Percentiles rank a stretch among this genome's conserved stretches.
Conservation (phyloP, 2,888 invertebrate species). For the Drosophila koepferae region DNA sequence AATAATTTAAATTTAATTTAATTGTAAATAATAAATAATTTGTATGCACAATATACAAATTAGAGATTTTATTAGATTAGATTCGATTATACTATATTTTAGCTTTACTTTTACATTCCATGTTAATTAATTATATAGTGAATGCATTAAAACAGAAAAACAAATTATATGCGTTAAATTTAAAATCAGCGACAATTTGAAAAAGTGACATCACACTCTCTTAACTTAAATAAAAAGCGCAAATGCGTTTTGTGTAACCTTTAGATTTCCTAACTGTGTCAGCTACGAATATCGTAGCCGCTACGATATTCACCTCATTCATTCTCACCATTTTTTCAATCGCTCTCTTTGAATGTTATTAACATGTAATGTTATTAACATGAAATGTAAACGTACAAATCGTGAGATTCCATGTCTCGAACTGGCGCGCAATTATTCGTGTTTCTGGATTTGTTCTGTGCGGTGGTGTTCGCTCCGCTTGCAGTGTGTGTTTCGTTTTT, state of each 20-base stretch:
- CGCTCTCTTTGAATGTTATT: not conserved
- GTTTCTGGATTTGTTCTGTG: not conserved
- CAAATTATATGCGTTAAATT: not conserved
- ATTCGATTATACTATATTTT: too few species aligned
- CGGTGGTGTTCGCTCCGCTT: slow-evolving; percentile 1
- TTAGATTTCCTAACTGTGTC: not conserved
- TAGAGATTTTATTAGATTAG: too few species aligned
- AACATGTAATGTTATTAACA: not conserved
- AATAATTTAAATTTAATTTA: too few species aligned
- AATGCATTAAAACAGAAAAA: not conserved
- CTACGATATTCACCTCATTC: not conserved
- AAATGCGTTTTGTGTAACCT: not conserved
- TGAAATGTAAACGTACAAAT: too few species aligned
- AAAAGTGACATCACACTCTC: not conserved
- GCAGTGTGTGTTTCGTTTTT: not conserved
- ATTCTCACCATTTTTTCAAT: not conserved
- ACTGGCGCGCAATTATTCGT: not conserved
- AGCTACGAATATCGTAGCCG: not conserved
- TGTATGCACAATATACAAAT: too few species aligned
- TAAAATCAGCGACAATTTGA: not conserved
- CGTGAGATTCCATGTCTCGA: too few species aligned
- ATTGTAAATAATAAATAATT: too few species aligned
- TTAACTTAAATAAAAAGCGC: not conserved
- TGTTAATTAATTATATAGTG: not conserved
- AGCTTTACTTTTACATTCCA: not conserved